A percentile compares a stretch with the other conserved stretches of the same genome.
Evolutionary conservation across 2,888 invertebrate species (phyloP).

Genomic region (Onthophagus sagittarius): DNA sequence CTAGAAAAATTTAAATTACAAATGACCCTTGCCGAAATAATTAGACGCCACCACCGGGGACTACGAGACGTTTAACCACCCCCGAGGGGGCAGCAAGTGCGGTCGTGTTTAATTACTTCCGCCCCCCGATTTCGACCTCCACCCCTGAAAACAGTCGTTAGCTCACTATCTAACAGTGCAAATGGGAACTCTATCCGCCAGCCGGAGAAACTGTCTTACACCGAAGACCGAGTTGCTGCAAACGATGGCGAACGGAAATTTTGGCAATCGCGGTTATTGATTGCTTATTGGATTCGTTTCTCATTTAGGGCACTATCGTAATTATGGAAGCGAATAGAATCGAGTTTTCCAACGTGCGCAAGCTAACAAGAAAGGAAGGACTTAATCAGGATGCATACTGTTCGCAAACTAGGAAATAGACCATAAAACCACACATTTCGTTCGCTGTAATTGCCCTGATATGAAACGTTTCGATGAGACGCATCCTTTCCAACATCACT

Average conservation of each 20-base stretch:
- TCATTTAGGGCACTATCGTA: neutral
- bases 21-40: neutral
- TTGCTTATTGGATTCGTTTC: neutral
- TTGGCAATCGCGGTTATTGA: neutral
- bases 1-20: neutral
- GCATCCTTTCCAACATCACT: neutral
- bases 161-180: neutral
- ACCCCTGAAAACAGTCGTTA: neutral
- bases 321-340: neutral
- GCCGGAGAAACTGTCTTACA: neutral
- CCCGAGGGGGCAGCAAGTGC: neutral
- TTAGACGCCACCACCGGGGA: neutral
- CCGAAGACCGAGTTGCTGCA: neutral
- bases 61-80: neutral
- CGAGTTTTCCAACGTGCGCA: too few species aligned
- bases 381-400: neutral
- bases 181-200: neutral
- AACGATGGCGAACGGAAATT: neutral
- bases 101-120: neutral
- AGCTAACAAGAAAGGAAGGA: neutral
- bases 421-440: neutral
- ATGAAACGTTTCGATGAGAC: neutral
- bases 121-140: neutral
- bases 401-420: neutral
- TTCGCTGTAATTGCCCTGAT: neutral